Percentiles rank a stretch among this genome's conserved stretches.
Evolutionary conservation across 1,140 invertebrate genomes (phyloP).

Genomic region (Papilio helenus): DNA sequence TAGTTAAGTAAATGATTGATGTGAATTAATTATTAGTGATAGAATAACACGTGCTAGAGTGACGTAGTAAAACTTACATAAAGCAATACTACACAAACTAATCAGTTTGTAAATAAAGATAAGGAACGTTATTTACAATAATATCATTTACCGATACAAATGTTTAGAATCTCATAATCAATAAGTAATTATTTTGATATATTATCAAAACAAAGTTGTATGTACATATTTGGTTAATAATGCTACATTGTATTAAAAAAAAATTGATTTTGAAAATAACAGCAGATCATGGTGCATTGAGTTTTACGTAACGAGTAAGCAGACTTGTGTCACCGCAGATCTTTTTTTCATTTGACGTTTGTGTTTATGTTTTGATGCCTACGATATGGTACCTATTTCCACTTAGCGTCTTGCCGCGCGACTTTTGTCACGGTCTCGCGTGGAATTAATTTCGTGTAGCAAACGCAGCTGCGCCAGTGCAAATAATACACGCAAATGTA

Average conservation of each 20-base stretch:
- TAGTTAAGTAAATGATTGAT: neutral
- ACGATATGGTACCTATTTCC: no score
- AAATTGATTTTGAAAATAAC: neutral
- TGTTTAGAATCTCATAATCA: neutral
- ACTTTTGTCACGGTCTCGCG: no score
- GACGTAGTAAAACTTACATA: neutral
- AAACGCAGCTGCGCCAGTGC: no score
- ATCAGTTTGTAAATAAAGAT: slow-evolving; percentile 21
- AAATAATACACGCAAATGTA: no score
- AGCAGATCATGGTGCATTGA: neutral
- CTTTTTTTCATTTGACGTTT: no score
- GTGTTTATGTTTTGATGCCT: no score
- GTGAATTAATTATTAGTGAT: slow-evolving; percentile 6
- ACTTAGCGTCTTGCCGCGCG: no score
- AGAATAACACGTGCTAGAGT: neutral
- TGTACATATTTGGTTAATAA: neutral
- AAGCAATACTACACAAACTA: neutral
- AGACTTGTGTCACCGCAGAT: no score
- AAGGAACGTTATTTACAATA: slow-evolving; percentile 6
- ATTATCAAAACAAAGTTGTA: neutral
- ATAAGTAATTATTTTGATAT: neutral
- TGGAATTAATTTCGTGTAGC: no score
- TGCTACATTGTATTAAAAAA: neutral
- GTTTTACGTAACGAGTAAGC: no score
- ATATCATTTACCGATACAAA: neutral